phyloP scores from a whole-genome alignment of 2,888 invertebrate genomes.

The Odontocolon sp. region DNA sequence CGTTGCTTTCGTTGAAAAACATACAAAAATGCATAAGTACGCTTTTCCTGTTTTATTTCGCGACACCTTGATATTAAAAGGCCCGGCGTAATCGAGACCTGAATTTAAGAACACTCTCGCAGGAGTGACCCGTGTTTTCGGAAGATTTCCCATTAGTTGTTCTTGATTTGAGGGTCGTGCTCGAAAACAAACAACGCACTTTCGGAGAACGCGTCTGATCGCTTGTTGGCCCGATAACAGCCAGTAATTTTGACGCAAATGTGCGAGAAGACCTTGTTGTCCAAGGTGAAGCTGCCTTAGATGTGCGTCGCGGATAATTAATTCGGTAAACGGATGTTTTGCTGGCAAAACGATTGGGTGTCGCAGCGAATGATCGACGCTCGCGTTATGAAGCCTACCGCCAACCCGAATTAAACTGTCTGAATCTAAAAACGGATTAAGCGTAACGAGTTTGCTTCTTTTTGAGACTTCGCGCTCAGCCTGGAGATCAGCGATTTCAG shows the following conservation, averaged over 20 bases:
- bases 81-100: constrained; percentile 46
- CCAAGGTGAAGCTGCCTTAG: constrained; percentile 39
- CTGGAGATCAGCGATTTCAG: background rate
- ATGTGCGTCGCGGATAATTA: constrained; percentile 39
- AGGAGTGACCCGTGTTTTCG: constrained; percentile 11
- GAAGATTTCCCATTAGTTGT: constrained; percentile 46
- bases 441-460: constrained; percentile 40
- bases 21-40: constrained; percentile 9
- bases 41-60: constrained; percentile 28
- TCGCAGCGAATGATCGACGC: constrained; percentile 5
- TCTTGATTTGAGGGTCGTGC: background rate
- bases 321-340: constrained; percentile 33
- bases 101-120: constrained; percentile 5
- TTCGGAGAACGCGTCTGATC: constrained; percentile 7
- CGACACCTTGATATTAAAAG: constrained; percentile 14
- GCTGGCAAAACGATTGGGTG: constrained; percentile 41
- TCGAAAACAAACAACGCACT: constrained; percentile 38
- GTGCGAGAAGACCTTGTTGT: constrained; percentile 15
- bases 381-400: constrained; percentile 45
- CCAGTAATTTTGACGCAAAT: constrained; percentile 29
- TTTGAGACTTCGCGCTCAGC: constrained; percentile 36
- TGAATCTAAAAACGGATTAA: constrained; percentile 40
- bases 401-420: constrained; percentile 24
- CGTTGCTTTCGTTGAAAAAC: background rate
- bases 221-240: background rate